Evolutionary conservation across 2,113 vertebrate species (phyloP).

Genomic region (Amia ocellicauda): DNA sequence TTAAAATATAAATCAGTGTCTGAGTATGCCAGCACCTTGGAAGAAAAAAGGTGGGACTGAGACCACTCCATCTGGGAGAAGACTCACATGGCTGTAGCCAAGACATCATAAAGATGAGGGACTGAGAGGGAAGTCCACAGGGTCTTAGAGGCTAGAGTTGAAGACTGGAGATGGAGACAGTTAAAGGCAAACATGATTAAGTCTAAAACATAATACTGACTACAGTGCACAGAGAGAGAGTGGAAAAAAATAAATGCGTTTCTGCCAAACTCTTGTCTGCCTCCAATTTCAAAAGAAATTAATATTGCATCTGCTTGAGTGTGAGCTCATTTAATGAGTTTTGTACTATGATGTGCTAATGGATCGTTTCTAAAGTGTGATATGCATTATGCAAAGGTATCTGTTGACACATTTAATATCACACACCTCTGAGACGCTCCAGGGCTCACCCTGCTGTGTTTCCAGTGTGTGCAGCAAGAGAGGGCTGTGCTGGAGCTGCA

Average conservation of each 20-base stretch:
- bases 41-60: neutral
- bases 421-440: conserved; percentile 45
- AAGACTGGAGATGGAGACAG: neutral
- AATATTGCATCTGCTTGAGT: conserved; percentile 12
- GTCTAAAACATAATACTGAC: neutral
- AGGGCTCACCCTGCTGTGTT: conserved; percentile 32
- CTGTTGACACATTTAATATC: conserved; percentile 62
- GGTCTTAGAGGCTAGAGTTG: neutral
- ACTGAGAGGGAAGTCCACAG: neutral
- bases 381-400: conserved; percentile 67
- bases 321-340: conserved; percentile 48
- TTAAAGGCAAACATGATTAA: neutral
- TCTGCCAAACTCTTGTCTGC: too few relatives aligned
- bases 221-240: too few relatives aligned
- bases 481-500: conserved; percentile 33
- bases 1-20: conserved; percentile 93
- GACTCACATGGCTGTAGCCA: neutral
- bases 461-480: conserved; percentile 1
- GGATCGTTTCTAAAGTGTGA: conserved; percentile 67
- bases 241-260: too few relatives aligned
- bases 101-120: neutral
- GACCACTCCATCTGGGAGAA: neutral
- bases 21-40: conserved; percentile 47
- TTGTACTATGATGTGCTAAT: conserved; percentile 59
- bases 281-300: neutral